Base-by-base conservation (phyloP, 2,113 vertebrate species). In the Carassius carassius region DNA sequence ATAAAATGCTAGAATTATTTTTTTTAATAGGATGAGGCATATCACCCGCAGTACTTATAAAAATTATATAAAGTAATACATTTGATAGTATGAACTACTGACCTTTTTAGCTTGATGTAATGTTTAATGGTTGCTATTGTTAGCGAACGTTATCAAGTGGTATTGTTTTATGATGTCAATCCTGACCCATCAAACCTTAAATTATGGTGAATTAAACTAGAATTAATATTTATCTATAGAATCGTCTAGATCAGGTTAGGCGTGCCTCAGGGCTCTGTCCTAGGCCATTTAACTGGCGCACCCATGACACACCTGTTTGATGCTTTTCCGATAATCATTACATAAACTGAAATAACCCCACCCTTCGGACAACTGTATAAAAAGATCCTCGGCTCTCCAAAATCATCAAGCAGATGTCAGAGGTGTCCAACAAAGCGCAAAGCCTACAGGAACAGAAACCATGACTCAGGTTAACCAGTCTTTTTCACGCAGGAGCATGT, bases 251-350 rank as follows among this genome's bases (percentile, higher is more conserved):
- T 82, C 80, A 56, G 49, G 65, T 82, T 56, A 54, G 49, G 5
- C 29, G 79, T 35, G 62, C 44, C 76, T 56, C 49, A 49, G 25
- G 49, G 49, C 63, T 79, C 37, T 12, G 19, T 80, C 14, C 60
- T 10, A 12, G 56, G 75, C 14, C 9, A 23, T 69, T 73, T 80
- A 65, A 37, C 2, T 3, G 23, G 3, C 81, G n/a, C 76, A 17
- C 81, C 86, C 86, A 60, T 74, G 58, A 56, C 60, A 56, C 65
- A 75, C 86, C 84, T 74, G 79, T 16, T 44, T 41, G 72, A 60
- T 65, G 49, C 11, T 19, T 70, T 78, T 49, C 41, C 25, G 62
- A 78, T 58, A 77, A 70, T 41, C 51, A 85, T 78, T 60, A 78
- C n/a, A n/a, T 62, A 65, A 25, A 81, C 29, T 35, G 54, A 83